A percentile compares a stretch with the other conserved stretches of the same genome.
These are phyloP conservation scores for Malurus elegans DNA, from an alignment of 2,113 vertebrate species.

Conservation along the genomic window DNA sequence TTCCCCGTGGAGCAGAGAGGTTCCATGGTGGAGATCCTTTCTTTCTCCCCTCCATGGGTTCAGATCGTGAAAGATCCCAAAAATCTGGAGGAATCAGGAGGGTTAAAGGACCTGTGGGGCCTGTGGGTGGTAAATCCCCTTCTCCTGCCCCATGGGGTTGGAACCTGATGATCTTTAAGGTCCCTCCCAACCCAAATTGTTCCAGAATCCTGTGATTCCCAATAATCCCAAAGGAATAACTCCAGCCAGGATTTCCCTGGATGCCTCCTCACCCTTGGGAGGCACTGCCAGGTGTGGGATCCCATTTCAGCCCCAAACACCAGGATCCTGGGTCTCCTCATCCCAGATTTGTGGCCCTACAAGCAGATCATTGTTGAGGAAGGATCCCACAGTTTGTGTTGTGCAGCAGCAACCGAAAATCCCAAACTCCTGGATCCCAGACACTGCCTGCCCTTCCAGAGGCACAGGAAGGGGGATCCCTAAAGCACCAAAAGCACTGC, in stretches of 20 bases:
- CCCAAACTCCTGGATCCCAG: neutral
- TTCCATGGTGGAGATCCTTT: neutral
- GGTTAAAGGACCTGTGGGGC: neutral
- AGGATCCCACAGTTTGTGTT: neutral
- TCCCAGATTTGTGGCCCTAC: neutral
- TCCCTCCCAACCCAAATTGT: neutral
- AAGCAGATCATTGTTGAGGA: neutral
- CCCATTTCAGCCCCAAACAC: neutral
- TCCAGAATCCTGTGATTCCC: neutral
- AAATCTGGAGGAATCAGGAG: neutral
- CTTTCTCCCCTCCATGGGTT: neutral
- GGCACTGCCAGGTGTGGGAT: neutral
- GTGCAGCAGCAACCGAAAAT: neutral
- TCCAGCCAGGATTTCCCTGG: neutral
- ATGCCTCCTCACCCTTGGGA: neutral
- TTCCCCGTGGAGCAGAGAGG: neutral
- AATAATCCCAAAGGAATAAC: neutral
- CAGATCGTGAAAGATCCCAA: neutral
- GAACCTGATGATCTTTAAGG: neutral
- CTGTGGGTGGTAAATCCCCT: neutral
- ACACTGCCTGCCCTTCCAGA: neutral
- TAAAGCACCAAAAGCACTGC: neutral
- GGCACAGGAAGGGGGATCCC: neutral
- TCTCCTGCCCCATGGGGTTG: neutral
- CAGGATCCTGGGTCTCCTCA: neutral